Evolutionary conservation across 2,113 vertebrate species (phyloP).

Genomic region (Corapipo altera): DNA sequence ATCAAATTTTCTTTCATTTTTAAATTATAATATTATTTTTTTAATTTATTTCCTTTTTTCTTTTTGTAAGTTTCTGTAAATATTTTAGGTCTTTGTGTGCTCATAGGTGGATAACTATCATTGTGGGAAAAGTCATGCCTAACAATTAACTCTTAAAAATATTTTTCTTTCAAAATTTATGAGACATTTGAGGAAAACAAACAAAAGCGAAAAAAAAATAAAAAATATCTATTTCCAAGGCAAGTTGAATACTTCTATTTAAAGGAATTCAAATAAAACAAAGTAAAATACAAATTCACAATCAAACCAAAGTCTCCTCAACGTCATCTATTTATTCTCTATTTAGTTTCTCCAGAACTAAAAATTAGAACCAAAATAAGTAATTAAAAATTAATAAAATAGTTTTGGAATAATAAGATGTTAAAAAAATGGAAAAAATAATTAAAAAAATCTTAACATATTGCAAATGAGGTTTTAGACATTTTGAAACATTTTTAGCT

Average conservation of each 20-base stretch:
- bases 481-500: neutral
- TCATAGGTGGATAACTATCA: neutral
- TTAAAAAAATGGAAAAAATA: neutral
- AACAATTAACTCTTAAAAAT: neutral
- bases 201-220: neutral
- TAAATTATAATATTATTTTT: neutral
- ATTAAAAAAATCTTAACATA: neutral
- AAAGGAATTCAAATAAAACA: neutral
- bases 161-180: neutral
- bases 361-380: neutral
- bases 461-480: neutral
- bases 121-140: neutral
- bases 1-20: neutral
- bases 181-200: neutral
- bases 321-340: neutral
- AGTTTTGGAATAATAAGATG: neutral
- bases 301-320: neutral
- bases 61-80: neutral
- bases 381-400: neutral
- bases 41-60: neutral
- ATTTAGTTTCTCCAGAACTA: neutral
- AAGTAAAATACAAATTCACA: neutral
- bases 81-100: neutral
- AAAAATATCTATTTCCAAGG: rapidly evolving
- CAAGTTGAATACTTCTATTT: neutral